phyloP scores from a whole-genome alignment of 1,140 invertebrate genomes.

The Ptiloglossa arizonensis region DNA sequence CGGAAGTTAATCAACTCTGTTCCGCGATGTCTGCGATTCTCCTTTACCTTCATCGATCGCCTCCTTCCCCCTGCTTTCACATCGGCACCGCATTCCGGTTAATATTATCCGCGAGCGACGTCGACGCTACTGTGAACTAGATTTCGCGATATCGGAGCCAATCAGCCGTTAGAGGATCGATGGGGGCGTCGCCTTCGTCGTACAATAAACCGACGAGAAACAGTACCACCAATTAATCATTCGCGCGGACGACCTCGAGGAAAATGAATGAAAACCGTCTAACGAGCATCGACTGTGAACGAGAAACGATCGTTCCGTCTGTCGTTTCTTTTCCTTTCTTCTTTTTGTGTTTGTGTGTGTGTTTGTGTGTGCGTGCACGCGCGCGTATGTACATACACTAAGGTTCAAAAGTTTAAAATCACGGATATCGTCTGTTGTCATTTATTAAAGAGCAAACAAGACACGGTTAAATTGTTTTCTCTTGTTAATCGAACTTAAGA shows the following conservation, averaged over 20 bases:
- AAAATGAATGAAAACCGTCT: constrained; percentile 43
- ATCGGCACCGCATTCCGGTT: constrained; percentile 23
- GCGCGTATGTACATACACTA: too few species aligned
- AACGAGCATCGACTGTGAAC: constrained; percentile 29
- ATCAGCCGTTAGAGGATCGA: constrained; percentile 43
- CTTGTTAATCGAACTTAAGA: too few species aligned
- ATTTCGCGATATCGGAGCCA: constrained; percentile 41
- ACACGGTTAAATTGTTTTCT: too few species aligned
- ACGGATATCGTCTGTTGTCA: too few species aligned
- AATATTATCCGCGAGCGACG: constrained; percentile 28
- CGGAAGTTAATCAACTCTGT: constrained; percentile 37
- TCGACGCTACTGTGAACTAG: constrained; percentile 25
- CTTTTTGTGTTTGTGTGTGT: too few species aligned
- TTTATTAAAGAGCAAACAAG: too few species aligned
- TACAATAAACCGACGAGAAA: constrained; percentile 53
- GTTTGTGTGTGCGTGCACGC: too few species aligned
- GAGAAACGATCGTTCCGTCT: background rate
- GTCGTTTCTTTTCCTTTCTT: background rate
- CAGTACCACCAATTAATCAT: constrained; percentile 57
- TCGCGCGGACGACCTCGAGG: constrained; percentile 7
- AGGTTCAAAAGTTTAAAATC: too few species aligned
- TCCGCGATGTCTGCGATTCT: constrained; percentile 34
- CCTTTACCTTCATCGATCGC: constrained; percentile 24
- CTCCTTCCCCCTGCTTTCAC: background rate
- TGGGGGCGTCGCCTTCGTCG: constrained; percentile 6